These are phyloP conservation scores for Chalcis sispes DNA, from an alignment of 2,888 invertebrate species.

Conservation along the genomic window DNA sequence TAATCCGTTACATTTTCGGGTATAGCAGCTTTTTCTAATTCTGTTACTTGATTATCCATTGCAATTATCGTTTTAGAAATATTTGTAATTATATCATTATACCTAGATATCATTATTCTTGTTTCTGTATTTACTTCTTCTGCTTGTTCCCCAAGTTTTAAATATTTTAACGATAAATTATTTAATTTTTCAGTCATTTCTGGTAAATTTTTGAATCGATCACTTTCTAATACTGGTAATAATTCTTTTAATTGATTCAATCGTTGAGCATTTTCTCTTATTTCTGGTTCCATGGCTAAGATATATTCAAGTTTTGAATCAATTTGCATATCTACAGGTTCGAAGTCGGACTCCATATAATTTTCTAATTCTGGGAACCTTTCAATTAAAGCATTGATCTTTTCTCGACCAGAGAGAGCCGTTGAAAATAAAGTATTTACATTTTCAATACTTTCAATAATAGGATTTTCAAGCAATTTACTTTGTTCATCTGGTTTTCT, in stretches of 20 bases:
- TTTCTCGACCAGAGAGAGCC: constrained; percentile 77
- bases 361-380: constrained; percentile 76
- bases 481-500: constrained; percentile 65
- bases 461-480: constrained; percentile 67
- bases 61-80: constrained; percentile 76
- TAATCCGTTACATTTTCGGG: constrained; percentile 71
- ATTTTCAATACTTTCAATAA: constrained; percentile 76
- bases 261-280: constrained; percentile 73
- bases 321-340: constrained; percentile 74
- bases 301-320: constrained; percentile 77
- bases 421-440: constrained; percentile 77
- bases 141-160: constrained; percentile 74
- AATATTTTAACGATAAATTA: constrained; percentile 73
- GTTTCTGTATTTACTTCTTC: constrained; percentile 73
- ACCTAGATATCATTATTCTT: constrained; percentile 75
- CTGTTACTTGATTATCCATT: constrained; percentile 75
- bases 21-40: constrained; percentile 74
- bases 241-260: constrained; percentile 75
- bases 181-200: constrained; percentile 75
- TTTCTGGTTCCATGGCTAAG: constrained; percentile 75
- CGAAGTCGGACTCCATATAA: constrained; percentile 76
- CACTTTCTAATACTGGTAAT: constrained; percentile 74
- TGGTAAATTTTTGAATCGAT: constrained; percentile 74
- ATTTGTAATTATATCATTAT: constrained; percentile 76
- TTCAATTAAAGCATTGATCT: constrained; percentile 75